Conservation (phyloP, 1,140 invertebrate species). For the Drosophila busckii region DNA sequence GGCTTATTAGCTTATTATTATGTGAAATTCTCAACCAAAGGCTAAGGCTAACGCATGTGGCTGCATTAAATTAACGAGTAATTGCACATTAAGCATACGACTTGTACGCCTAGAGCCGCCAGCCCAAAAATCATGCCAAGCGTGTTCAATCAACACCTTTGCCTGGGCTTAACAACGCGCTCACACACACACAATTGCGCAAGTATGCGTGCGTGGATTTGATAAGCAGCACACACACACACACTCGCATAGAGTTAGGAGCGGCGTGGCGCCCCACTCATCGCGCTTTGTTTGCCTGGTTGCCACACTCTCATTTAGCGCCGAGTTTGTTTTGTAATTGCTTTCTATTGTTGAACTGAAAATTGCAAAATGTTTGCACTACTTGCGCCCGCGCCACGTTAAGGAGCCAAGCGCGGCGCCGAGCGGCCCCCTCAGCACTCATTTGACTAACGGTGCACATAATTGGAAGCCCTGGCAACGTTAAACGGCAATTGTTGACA, state of each 20-base stretch:
- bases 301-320: slow-evolving; percentile 73
- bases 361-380: slow-evolving; percentile 70
- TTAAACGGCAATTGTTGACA: slow-evolving; percentile 56
- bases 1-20: slow-evolving; percentile 9
- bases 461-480: slow-evolving; percentile 66
- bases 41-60: too few relatives aligned
- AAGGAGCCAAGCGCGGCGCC: not conserved
- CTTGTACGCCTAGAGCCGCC: not conserved
- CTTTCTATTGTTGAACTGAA: slow-evolving; percentile 72
- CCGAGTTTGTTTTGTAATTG: slow-evolving; percentile 73
- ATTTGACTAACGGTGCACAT: slow-evolving; percentile 67
- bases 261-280: slow-evolving; percentile 15
- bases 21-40: slow-evolving; percentile 2
- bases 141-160: slow-evolving; percentile 58
- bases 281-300: slow-evolving; percentile 58
- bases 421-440: slow-evolving; percentile 7
- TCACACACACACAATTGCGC: not conserved
- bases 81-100: too few relatives aligned
- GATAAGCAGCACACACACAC: not conserved
- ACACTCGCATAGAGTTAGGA: not conserved
- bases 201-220: too few relatives aligned
- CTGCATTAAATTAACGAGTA: too few relatives aligned
- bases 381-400: slow-evolving; percentile 15
- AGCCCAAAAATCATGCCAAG: slow-evolving; percentile 23
- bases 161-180: slow-evolving; percentile 38